phyloP scores from a whole-genome alignment of 1,140 invertebrate genomes.

The Bathynomus jamesi region DNA sequence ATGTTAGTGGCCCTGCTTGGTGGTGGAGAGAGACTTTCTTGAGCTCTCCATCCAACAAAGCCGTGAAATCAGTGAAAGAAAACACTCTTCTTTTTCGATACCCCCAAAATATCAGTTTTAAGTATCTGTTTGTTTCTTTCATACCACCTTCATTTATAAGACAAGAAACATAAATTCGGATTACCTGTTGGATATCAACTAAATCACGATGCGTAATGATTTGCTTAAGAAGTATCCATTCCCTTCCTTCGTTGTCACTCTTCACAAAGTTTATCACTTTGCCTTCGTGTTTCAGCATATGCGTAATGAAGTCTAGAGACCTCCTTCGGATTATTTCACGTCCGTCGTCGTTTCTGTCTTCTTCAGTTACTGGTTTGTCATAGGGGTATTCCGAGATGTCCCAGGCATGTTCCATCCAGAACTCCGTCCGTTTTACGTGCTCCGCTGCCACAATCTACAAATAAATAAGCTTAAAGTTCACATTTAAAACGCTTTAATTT shows the following conservation, averaged over 20 bases:
- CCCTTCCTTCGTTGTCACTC: slow-evolving; percentile 27
- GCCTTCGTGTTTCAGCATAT: slow-evolving; percentile 14
- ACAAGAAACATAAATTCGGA: too few species aligned
- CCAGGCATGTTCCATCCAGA: slow-evolving; percentile 16
- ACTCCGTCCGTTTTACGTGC: slow-evolving; percentile 9
- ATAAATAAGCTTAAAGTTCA: too few species aligned
- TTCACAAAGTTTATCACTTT: slow-evolving; percentile 27
- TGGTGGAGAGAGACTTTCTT: too few species aligned
- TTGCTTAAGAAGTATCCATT: slow-evolving; percentile 30
- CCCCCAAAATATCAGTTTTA: too few species aligned
- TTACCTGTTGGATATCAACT: slow-evolving; percentile 26
- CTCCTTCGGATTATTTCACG: slow-evolving; percentile 4
- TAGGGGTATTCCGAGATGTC: slow-evolving; percentile 17
- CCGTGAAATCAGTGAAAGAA: too few species aligned
- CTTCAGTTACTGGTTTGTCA: slow-evolving; percentile 11
- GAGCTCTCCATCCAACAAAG: too few species aligned
- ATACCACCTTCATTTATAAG: too few species aligned
- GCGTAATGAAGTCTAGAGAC: slow-evolving; percentile 25
- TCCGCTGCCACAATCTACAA: slow-evolving; percentile 11
- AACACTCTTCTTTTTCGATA: too few species aligned
- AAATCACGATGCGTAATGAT: slow-evolving; percentile 18
- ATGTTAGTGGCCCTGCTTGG: too few species aligned
- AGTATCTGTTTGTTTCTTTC: too few species aligned
- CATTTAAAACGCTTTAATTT: too few species aligned
- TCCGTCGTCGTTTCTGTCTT: background rate